phyloP scores from a whole-genome alignment of 1,140 invertebrate species.

The Drosophila watanabei region DNA sequence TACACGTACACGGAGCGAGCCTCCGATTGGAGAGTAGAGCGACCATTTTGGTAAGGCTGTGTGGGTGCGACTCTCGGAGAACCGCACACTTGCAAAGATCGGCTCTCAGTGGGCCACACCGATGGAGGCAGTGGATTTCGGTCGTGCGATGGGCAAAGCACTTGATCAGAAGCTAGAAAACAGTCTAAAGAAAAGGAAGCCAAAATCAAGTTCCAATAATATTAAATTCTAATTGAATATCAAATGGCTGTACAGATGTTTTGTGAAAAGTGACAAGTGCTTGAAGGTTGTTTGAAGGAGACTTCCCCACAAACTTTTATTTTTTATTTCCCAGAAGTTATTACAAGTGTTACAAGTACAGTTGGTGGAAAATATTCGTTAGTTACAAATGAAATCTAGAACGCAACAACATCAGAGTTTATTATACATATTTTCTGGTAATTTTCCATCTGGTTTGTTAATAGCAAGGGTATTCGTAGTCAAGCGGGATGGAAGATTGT shows the following conservation, averaged over 20 bases:
- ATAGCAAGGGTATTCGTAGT: constrained; percentile 13
- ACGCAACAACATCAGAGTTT: neutral
- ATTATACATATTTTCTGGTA: constrained; percentile 12
- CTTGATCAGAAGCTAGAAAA: constrained; percentile 6
- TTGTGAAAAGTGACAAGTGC: too few species aligned
- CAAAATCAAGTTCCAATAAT: neutral
- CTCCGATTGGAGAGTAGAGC: constrained; percentile 26
- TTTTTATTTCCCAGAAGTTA: neutral
- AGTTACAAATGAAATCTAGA: neutral
- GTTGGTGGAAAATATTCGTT: neutral
- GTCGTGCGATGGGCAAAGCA: neutral
- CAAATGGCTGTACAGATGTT: neutral
- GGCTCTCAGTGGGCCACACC: neutral
- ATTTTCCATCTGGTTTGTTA: constrained; percentile 32
- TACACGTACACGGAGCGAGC: constrained; percentile 21
- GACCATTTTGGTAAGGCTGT: constrained; percentile 11
- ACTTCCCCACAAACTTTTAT: neutral
- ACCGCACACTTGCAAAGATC: constrained; percentile 20
- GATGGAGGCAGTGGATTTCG: neutral
- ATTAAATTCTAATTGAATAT: neutral
- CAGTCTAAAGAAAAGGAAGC: neutral
- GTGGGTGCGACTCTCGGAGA: constrained; percentile 12
- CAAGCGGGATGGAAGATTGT: constrained; percentile 9
- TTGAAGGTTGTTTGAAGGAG: constrained; percentile 3
- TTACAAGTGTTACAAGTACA: constrained; percentile 6